Conservation (phyloP, 2,797 vertebrate species). For the Sternotherus odoratus region DNA sequence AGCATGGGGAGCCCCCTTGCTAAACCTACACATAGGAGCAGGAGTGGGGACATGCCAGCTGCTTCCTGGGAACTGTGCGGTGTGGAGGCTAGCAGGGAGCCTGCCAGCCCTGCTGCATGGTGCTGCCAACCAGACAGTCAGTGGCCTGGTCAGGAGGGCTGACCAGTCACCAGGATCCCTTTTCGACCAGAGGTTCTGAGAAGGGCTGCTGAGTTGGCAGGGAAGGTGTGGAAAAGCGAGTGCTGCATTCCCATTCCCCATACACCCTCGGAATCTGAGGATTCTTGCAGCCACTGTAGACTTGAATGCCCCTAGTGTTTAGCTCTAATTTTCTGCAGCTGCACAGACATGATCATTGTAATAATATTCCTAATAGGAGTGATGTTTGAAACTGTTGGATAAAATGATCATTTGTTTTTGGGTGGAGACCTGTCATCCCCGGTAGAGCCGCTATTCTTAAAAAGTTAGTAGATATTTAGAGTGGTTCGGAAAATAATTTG, state of each 20-base stretch:
- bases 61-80: no score
- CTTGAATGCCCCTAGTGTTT: constrained; percentile 61
- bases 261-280: constrained; percentile 41
- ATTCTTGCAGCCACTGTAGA: constrained; percentile 54
- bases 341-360: constrained; percentile 57
- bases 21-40: no score
- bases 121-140: no score
- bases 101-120: no score
- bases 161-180: no score
- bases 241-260: constrained; percentile 32
- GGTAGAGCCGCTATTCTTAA: constrained; percentile 18
- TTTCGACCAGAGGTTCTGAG: neutral
- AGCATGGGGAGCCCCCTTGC: no score
- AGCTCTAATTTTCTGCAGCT: constrained; percentile 75
- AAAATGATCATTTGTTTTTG: constrained; percentile 27
- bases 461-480: neutral
- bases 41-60: no score
- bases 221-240: neutral
- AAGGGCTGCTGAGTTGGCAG: neutral
- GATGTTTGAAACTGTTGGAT: constrained; percentile 41
- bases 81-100: no score
- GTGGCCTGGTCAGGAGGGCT: no score
- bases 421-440: neutral
- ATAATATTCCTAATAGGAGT: constrained; percentile 61
- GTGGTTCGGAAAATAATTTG: neutral